These are phyloP conservation scores for Garra rufa DNA, from an alignment of 2,113 vertebrate species.

Conservation along the genomic window DNA sequence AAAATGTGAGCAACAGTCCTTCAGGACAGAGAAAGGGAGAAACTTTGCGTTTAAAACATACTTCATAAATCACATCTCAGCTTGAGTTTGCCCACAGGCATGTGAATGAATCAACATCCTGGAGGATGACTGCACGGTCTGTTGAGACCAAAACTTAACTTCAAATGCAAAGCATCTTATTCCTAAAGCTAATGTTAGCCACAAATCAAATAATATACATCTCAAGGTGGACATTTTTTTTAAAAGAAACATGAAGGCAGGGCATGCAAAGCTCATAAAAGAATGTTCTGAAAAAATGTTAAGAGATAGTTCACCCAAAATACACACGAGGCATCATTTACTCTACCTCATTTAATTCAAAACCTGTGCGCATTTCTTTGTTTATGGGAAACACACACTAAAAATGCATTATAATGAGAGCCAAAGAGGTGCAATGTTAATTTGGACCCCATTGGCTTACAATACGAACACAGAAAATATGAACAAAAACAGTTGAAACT, in stretches of 20 bases:
- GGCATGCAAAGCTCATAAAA: background rate
- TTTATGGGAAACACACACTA: background rate
- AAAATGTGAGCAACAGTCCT: background rate
- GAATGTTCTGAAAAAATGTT: background rate
- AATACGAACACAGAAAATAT: too few relatives aligned
- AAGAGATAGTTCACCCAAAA: background rate
- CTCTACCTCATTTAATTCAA: background rate
- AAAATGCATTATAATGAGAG: background rate
- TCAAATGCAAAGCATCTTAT: background rate
- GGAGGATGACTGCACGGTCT: background rate
- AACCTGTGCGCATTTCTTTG: background rate
- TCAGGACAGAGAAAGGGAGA: background rate
- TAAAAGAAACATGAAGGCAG: background rate
- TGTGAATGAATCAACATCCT: background rate
- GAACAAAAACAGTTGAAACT: background rate
- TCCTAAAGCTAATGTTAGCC: background rate
- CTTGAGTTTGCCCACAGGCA: background rate
- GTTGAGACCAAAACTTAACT: background rate
- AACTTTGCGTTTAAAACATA: background rate
- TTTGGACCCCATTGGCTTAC: background rate
- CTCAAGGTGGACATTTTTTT: background rate
- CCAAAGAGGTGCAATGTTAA: background rate
- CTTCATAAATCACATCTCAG: slow-evolving; percentile 6
- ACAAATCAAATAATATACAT: background rate
- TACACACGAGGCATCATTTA: background rate